A percentile compares a stretch with the other conserved stretches of the same genome.
Evolutionary conservation across 1,140 invertebrate genomes (phyloP).

Genomic region (Lethrus apterus): DNA sequence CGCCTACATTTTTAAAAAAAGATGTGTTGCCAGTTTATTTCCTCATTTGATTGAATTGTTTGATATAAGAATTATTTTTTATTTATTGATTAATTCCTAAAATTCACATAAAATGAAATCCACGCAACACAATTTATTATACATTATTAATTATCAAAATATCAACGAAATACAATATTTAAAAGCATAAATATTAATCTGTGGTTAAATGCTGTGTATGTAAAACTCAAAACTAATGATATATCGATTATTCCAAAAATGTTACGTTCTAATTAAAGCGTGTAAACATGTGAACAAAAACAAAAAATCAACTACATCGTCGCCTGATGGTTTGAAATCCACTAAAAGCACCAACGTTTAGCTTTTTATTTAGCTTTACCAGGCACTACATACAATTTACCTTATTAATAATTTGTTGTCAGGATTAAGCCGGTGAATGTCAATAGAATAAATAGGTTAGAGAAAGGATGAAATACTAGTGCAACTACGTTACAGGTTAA

Average conservation of each 20-base stretch:
- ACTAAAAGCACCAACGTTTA: constrained; percentile 11
- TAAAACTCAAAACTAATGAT: neutral
- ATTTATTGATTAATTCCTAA: no score
- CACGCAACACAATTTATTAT: no score
- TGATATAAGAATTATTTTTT: no score
- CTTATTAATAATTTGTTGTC: constrained; percentile 11
- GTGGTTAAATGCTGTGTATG: constrained; percentile 1
- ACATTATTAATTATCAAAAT: no score
- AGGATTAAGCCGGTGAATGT: constrained; percentile 8
- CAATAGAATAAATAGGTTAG: constrained; percentile 8
- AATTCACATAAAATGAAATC: no score
- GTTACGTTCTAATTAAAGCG: no score
- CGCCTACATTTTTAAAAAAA: neutral
- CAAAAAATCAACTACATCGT: neutral
- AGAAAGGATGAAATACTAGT: no score
- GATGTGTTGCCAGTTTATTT: no score
- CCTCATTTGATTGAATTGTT: no score
- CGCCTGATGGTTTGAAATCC: constrained; percentile 4
- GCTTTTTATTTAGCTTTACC: neutral
- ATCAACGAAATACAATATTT: no score
- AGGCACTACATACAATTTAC: constrained; percentile 1
- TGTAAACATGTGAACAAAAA: neutral
- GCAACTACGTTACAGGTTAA: no score
- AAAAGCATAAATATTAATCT: no score
- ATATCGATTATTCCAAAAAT: neutral